phyloP scores from a whole-genome alignment of 2,888 invertebrate genomes.

The Dynastes tityus region DNA sequence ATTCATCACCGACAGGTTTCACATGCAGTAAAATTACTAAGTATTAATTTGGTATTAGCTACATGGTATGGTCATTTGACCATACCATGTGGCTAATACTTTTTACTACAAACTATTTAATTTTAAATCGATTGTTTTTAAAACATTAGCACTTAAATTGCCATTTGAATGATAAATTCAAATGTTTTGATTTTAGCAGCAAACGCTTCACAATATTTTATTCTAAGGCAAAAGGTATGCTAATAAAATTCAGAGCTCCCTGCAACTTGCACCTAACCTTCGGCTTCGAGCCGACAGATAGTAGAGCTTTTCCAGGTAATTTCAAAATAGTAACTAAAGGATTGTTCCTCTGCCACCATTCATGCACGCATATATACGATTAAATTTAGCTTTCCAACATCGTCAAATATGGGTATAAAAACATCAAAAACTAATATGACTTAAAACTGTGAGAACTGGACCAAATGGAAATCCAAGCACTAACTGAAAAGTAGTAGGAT shows the following conservation, averaged over 20 bases:
- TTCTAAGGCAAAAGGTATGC: too few relatives aligned
- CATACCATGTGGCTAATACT: too few relatives aligned
- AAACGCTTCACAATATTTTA: too few relatives aligned
- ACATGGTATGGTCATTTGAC: background rate
- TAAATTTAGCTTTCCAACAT: slow-evolving; percentile 33
- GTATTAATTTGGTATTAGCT: background rate
- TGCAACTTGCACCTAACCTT: background rate
- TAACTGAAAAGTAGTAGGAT: too few relatives aligned
- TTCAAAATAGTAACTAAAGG: background rate
- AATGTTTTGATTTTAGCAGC: too few relatives aligned
- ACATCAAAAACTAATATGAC: too few relatives aligned
- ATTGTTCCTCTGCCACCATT: background rate
- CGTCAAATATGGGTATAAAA: background rate
- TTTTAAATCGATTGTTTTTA: background rate
- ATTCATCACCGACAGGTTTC: too few relatives aligned
- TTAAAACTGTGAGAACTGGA: too few relatives aligned
- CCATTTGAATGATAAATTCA: too few relatives aligned
- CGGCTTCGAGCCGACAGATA: background rate
- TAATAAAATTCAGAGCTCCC: too few relatives aligned
- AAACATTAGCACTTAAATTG: background rate
- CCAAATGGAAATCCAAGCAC: too few relatives aligned
- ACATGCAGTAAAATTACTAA: background rate
- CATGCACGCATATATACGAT: slow-evolving; percentile 12
- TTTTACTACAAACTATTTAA: too few relatives aligned
- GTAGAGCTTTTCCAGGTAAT: background rate